Conservation (phyloP, 2,797 vertebrate species). For the Catamblyrhynchus diadema region DNA sequence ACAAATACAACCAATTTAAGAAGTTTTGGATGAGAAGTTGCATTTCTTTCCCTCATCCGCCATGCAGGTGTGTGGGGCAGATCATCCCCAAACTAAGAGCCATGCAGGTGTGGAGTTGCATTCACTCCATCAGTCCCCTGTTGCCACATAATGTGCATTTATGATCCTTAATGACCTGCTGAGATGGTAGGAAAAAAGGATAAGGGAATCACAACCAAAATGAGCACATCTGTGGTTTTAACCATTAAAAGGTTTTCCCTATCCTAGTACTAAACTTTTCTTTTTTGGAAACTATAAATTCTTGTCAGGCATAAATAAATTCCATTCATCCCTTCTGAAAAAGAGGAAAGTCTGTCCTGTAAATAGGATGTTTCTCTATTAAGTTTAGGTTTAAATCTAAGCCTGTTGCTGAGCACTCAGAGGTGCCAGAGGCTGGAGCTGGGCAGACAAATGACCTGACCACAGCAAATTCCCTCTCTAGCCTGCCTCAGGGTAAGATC, state of each 20-base stretch:
- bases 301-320: not conserved
- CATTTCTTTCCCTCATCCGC: not conserved
- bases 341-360: not conserved
- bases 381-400: not conserved
- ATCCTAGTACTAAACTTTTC: not conserved
- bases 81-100: not conserved
- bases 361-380: not conserved
- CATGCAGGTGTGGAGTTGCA: fast-evolving
- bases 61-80: fast-evolving
- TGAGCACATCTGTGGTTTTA: not conserved
- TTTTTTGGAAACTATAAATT: not conserved
- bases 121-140: not conserved
- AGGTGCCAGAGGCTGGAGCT: not conserved
- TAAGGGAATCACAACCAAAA: not conserved
- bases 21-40: not conserved
- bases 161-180: not conserved
- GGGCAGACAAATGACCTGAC: too few relatives aligned
- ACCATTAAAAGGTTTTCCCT: not conserved
- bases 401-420: not conserved
- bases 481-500: fast-evolving
- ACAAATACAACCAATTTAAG: not conserved
- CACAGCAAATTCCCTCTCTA: not conserved
- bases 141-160: not conserved
- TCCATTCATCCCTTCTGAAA: not conserved
- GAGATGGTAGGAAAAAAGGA: not conserved